Percentiles rank a stretch among this genome's conserved stretches.
These are phyloP conservation scores for Dicranocentrus wangi DNA, from an alignment of 2,888 invertebrate species.

Conservation along the genomic window DNA sequence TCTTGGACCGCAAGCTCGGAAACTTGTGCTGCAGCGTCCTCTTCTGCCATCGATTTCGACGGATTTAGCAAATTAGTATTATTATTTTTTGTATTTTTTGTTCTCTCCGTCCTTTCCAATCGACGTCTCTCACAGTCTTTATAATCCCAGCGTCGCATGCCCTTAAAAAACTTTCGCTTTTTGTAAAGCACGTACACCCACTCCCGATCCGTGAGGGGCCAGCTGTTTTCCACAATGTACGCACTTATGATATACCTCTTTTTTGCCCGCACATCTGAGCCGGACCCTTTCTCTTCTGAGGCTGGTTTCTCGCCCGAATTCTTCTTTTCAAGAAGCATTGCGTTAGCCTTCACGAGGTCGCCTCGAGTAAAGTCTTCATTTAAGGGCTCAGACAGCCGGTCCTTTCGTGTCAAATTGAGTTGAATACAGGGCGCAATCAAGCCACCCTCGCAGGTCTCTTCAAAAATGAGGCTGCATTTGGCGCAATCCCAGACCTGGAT, in stretches of 20 bases:
- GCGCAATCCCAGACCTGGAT: constrained; percentile 39
- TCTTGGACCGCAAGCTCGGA: background rate
- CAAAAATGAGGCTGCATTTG: constrained; percentile 10
- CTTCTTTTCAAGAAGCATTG: background rate
- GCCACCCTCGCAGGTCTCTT: constrained; percentile 28
- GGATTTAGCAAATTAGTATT: too few species aligned
- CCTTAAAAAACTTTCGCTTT: constrained; percentile 32
- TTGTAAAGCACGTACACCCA: constrained; percentile 39
- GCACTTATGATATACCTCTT: constrained; percentile 32
- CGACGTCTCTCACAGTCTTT: constrained; percentile 4
- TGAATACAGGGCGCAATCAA: constrained; percentile 35
- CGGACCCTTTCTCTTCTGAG: background rate
- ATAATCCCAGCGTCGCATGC: background rate
- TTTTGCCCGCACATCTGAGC: background rate
- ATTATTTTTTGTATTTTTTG: too few species aligned
- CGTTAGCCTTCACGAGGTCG: constrained; percentile 8
- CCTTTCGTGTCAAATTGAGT: constrained; percentile 1
- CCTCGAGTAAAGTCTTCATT: background rate
- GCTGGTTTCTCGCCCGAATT: background rate
- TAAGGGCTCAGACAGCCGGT: background rate
- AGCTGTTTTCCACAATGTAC: constrained; percentile 23
- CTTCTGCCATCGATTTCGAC: too few species aligned
- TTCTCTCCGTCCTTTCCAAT: constrained; percentile 2
- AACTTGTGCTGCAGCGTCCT: too few species aligned
- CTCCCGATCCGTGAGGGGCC: constrained; percentile 38